Evolutionary conservation across 2,113 vertebrate species (phyloP).

Genomic region (Paralichthys olivaceus): DNA sequence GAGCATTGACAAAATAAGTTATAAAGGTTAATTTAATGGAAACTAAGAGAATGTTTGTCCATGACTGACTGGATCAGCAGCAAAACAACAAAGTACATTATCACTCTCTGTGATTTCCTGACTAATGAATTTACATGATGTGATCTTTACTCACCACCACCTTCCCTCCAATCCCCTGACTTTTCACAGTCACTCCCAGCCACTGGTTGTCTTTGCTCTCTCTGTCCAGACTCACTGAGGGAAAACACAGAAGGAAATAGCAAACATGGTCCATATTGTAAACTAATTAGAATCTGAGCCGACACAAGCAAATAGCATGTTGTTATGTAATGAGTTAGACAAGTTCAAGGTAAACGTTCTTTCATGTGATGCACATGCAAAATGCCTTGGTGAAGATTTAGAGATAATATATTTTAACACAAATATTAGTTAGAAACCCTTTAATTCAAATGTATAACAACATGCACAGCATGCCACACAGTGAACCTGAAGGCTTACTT

Average conservation of each 20-base stretch:
- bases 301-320: constrained; percentile 5
- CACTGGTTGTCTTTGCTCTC: constrained; percentile 98
- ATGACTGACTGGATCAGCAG: background rate
- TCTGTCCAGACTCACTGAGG: constrained; percentile 79
- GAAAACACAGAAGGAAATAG: constrained; percentile 42
- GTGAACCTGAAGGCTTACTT: no score
- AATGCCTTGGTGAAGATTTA: no score
- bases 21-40: background rate
- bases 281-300: constrained; percentile 14
- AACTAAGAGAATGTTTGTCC: background rate
- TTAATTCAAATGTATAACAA: no score
- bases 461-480: no score
- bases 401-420: no score
- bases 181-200: constrained; percentile 93
- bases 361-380: background rate
- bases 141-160: constrained; percentile 88
- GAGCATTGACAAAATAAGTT: background rate
- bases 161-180: constrained; percentile 94
- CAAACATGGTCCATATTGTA: constrained; percentile 19
- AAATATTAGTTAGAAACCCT: no score
- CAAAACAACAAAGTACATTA: rapidly evolving
- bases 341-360: background rate
- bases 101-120: no score
- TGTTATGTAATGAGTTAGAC: background rate
- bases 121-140: constrained; percentile 12